Base-by-base conservation (phyloP, 2,797 vertebrate genomes). In the Danio tinwini region DNA sequence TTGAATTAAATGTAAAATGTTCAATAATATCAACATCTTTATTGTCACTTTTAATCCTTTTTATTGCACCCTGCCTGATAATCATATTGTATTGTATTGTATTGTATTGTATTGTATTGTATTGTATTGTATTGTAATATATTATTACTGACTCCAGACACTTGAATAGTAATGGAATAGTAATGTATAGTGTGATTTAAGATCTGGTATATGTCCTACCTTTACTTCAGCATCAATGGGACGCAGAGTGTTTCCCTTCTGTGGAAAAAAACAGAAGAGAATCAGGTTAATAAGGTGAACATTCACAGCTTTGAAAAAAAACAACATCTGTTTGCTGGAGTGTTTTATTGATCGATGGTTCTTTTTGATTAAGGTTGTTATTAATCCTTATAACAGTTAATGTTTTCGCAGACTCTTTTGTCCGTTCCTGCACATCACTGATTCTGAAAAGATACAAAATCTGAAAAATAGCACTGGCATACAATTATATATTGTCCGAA, bases 141-240 rank as follows among this genome's bases (percentile, higher is more conserved):
- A 29, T 29, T 29, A 21, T 12, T 0, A 58, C 55, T 58, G 21
- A 59, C 21, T 12, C 56, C 21, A 59, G 37, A 59, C 29, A 29
- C 37, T 29, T 37, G 11, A 29, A 29, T 29, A 12, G 12, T 3
- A 9, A 37, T 49, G 29, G 13, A 49, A 39, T 14, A 37, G 29
- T 52, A 69, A 10, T 5, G 6, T 8, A 65, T 53, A 12, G 13
- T 49, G 17, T 14, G 17, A 55, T 55, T 7, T 21, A 13, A 68
- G 29, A 69, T 77, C 21, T 39, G 39, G 40, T 67, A 69, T 79
- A 70, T 76, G 37, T 82, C 77, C 10, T 81, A 92, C 92, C 90
- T 93, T 91, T 17, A 78, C 39, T 2, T 90, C 87, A 72, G 89
- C 85, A 86, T 92, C 91, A 84, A 92, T 87, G 21, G 92, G 90